A percentile compares a stretch with the other conserved stretches of the same genome.
These are phyloP conservation scores for Drosophila funebris DNA, from an alignment of 1,140 invertebrate genomes.

Conservation along the genomic window DNA sequence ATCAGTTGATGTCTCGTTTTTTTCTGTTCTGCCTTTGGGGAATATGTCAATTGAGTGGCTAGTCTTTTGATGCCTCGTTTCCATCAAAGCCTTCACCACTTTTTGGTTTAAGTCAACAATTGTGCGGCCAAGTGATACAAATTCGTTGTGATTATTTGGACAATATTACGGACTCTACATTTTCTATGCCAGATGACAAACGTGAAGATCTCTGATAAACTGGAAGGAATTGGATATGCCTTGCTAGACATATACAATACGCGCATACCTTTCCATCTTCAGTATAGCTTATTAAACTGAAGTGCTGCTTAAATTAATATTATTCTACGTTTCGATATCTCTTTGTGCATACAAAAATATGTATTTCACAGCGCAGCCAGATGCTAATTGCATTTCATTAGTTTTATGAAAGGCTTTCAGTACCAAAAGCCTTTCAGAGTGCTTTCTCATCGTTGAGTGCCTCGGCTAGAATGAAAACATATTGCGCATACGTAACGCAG, in stretches of 20 bases:
- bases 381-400: constrained; percentile 13
- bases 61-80: constrained; percentile 26
- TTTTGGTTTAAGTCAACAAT: constrained; percentile 34
- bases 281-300: not conserved
- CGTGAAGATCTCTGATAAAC: not conserved
- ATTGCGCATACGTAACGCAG: constrained; percentile 15
- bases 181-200: not conserved
- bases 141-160: constrained; percentile 2
- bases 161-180: not conserved
- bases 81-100: constrained; percentile 14
- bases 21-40: constrained; percentile 11
- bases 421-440: not conserved
- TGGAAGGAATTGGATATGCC: not conserved
- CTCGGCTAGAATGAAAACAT: not conserved
- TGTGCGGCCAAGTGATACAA: constrained; percentile 15
- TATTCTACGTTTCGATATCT: not conserved
- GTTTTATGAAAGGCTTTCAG: not conserved
- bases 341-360: not conserved
- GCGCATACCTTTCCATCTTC: not conserved
- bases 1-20: constrained; percentile 31
- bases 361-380: not conserved
- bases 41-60: constrained; percentile 38
- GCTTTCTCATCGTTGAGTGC: not conserved
- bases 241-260: not conserved
- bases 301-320: not conserved